Evolutionary conservation across 1,140 invertebrate genomes (phyloP), one percentile per base, ranked within the genome.

Genomic region (Epicauta chinensis): DNA sequence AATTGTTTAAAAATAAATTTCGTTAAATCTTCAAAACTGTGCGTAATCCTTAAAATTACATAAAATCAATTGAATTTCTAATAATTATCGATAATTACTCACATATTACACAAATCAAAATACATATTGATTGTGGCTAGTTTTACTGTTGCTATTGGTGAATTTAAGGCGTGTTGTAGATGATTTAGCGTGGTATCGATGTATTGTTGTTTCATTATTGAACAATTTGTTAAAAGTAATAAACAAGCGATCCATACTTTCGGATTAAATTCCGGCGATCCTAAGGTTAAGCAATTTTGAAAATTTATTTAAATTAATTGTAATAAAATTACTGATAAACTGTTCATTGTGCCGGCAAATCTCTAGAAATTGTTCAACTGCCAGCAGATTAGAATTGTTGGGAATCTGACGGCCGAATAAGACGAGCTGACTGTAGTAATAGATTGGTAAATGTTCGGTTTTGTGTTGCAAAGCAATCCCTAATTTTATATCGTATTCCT

Each of bases 71-170:
- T n/a, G n/a, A n/a, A n/a, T n/a, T n/a, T n/a, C n/a, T 23, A 23
- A 47, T 17, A 47, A 47, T 14, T 2, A 13, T 16, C 6, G 12
- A 16, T 47, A 15, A 47, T 10, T 23, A 23, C 16, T 12, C 23
- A 47, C 45, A 47, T 16, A 10, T 47, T 47, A n/a, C 45, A 47
- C 16, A 47, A 17, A 32, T 47, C 45, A 29, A 47, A 47, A 15
- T 34, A 38, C 35, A 47, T 37, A 13, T 47, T 47, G 12, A 47
- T 36, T 2, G 45, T 23, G 0, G 45, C 34, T 23, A 47, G 37
- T 38, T 47, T 47, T n/a, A 47, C 45, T 2, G 17, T 23, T 9
- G 35, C 37, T 12, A 47, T 37, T 6, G 45, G 23, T 14, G 29
- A 37, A 23, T 47, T 47, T 38, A 47, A 47, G 37, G 34, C 45